Percentiles rank a stretch among this genome's conserved stretches.
Evolutionary conservation across 2,797 vertebrate genomes (phyloP).

Genomic region (Sebastes umbrosus): DNA sequence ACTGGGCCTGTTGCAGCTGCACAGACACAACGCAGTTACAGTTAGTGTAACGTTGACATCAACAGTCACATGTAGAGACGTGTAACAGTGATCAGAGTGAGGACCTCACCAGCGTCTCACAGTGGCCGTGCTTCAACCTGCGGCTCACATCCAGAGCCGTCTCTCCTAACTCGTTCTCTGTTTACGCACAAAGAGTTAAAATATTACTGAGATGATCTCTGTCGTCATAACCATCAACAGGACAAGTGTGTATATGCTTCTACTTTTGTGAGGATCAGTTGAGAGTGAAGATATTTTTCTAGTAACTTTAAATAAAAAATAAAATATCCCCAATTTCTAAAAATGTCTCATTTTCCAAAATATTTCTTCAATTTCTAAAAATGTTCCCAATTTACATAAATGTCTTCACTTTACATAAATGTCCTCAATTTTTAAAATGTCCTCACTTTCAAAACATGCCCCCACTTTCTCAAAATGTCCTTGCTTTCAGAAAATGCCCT

Average conservation of each 20-base stretch:
- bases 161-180: conserved; percentile 86
- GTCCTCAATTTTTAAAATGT: too few relatives aligned
- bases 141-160: conserved; percentile 82
- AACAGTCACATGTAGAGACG: not conserved
- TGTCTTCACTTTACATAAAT: rapidly evolving
- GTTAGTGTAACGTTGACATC: not conserved
- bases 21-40: not conserved
- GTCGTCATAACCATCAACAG: not conserved
- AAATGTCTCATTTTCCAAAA: rapidly evolving
- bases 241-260: not conserved
- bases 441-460: not conserved
- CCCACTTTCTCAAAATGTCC: rapidly evolving
- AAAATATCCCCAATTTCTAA: not conserved
- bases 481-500: not conserved
- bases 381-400: too few relatives aligned
- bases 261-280: not conserved
- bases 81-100: not conserved
- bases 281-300: not conserved
- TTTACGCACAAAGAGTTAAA: conserved; percentile 4
- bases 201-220: not conserved
- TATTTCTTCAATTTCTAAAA: rapidly evolving
- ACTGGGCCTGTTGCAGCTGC: conserved; percentile 86
- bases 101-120: conserved; percentile 85
- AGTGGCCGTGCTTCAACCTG: conserved; percentile 80
- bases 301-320: too few relatives aligned